Evolutionary conservation across 2,797 vertebrate species (phyloP).

Genomic region (Esox masquinongy): DNA sequence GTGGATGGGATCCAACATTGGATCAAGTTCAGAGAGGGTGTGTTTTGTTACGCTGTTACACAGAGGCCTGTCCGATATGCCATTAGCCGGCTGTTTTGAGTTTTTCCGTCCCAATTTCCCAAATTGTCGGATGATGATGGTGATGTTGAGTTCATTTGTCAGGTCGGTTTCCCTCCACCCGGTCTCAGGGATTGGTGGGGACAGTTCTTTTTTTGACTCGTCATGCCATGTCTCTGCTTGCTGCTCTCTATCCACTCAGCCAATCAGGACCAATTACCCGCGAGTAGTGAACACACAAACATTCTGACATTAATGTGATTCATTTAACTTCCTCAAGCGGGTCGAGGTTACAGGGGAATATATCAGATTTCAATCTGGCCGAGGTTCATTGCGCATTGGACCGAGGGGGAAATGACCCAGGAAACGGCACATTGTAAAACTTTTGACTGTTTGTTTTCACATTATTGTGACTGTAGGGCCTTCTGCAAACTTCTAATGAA

Average conservation of each 20-base stretch:
- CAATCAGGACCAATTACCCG: constrained; percentile 47
- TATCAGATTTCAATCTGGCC: constrained; percentile 26
- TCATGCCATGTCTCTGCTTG: constrained; percentile 30
- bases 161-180: constrained; percentile 35
- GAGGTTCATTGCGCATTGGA: constrained; percentile 17
- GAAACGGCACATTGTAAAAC: constrained; percentile 14
- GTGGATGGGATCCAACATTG: not conserved
- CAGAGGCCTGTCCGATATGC: constrained; percentile 12
- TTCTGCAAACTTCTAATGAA: constrained; percentile 13
- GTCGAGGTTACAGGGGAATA: constrained; percentile 21
- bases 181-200: constrained; percentile 20
- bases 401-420: constrained; percentile 29
- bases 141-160: constrained; percentile 47
- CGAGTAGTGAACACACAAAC: constrained; percentile 45
- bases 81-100: constrained; percentile 4
- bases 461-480: not conserved
- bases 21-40: not conserved
- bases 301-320: constrained; percentile 31
- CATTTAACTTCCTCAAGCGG: constrained; percentile 26
- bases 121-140: constrained; percentile 50
- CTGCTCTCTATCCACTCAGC: constrained; percentile 43
- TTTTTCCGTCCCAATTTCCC: constrained; percentile 43
- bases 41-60: not conserved
- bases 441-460: constrained; percentile 10
- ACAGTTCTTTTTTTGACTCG: constrained; percentile 11